A percentile compares a stretch with the other conserved stretches of the same genome.
These are phyloP conservation scores for Eulemur rufifrons DNA, from an alignment of 2,113 vertebrate species.

Conservation along the genomic window DNA sequence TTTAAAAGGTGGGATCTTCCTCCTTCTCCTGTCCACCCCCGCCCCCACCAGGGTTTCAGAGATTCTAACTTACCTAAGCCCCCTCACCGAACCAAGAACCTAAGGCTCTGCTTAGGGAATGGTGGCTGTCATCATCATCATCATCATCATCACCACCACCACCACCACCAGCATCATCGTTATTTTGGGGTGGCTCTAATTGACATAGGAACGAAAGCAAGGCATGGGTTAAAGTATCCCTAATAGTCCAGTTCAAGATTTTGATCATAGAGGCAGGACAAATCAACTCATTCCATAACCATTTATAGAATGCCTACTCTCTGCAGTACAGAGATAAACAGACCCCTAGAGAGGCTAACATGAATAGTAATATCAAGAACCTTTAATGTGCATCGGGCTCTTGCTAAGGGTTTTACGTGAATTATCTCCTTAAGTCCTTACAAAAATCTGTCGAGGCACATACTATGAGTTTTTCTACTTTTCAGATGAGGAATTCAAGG, in stretches of 20 bases:
- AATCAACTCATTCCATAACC: not conserved
- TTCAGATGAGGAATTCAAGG: not conserved
- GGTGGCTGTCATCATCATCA: accelerated
- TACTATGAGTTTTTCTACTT: not conserved
- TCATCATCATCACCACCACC: accelerated
- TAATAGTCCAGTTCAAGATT: not conserved
- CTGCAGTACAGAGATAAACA: not conserved
- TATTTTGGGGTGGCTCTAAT: not conserved
- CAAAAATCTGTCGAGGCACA: not conserved
- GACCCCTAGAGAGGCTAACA: too few species aligned
- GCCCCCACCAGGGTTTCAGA: not conserved
- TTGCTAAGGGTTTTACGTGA: not conserved
- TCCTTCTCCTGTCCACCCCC: too few species aligned
- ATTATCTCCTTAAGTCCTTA: not conserved
- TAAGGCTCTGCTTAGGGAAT: not conserved
- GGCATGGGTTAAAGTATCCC: too few species aligned
- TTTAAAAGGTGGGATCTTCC: not conserved
- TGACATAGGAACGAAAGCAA: not conserved
- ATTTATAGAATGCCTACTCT: not conserved
- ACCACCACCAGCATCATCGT: not conserved
- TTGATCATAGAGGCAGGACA: not conserved
- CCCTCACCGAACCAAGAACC: not conserved
- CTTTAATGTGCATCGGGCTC: too few species aligned
- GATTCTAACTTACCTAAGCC: not conserved
- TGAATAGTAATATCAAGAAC: not conserved